Evolutionary conservation across 1,140 invertebrate species (phyloP).

Genomic region (Himalopsyche phryganea): DNA sequence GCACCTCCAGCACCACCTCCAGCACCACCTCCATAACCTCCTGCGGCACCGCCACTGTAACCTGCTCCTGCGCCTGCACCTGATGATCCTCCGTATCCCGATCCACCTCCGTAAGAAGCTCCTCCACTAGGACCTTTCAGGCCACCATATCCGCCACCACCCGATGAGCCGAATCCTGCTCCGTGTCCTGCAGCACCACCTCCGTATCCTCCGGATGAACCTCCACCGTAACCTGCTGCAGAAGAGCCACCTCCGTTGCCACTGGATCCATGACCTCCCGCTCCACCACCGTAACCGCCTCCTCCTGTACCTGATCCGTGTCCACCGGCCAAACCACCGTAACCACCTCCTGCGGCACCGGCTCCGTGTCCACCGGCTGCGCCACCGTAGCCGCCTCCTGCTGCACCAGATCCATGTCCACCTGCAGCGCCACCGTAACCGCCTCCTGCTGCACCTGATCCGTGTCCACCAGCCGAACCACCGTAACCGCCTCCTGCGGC

Average conservation of each 20-base stretch:
- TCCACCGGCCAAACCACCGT: slow-evolving; percentile 2
- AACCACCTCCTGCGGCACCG: neutral
- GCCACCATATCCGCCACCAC: slow-evolving; percentile 3
- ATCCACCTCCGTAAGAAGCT: neutral
- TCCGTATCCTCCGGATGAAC: neutral
- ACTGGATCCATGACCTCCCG: slow-evolving; percentile 10
- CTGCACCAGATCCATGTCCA: neutral
- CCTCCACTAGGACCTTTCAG: neutral
- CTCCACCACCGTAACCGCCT: slow-evolving; percentile 6
- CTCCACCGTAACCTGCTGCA: slow-evolving; percentile 4
- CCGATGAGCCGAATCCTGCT: slow-evolving; percentile 3
- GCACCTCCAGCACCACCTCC: neutral
- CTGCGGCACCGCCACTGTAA: neutral
- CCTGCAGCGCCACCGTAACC: neutral
- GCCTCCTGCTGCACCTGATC: slow-evolving; percentile 5
- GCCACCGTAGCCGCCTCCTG: neutral
- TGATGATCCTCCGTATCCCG: neutral
- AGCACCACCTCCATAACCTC: neutral
- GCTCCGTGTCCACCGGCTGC: neutral
- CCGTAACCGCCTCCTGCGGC: neutral
- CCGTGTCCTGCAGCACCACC: neutral
- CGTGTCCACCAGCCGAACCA: slow-evolving; percentile 5
- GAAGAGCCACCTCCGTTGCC: neutral
- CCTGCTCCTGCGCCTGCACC: slow-evolving; percentile 6
- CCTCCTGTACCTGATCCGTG: no score